These are phyloP conservation scores for Boulengeromyrus knoepffleri DNA, from an alignment of 2,113 vertebrate genomes.

Conservation along the genomic window DNA sequence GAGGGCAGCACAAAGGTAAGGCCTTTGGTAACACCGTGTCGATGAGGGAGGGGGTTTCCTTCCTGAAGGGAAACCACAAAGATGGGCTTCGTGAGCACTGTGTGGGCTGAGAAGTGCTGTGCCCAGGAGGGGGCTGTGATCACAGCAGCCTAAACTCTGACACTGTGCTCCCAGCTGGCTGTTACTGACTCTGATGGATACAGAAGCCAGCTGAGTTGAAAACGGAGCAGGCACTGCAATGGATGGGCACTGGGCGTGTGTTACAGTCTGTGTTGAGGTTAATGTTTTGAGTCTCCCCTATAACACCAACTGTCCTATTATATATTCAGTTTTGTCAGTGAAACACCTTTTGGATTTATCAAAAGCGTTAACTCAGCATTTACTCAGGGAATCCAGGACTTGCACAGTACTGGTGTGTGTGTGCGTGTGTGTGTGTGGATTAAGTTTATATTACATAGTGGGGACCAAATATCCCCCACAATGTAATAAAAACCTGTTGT, in stretches of 20 bases:
- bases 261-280: background rate
- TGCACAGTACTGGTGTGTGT: background rate
- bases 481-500: background rate
- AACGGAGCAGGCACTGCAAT: background rate
- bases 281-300: background rate
- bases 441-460: background rate
- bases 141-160: background rate
- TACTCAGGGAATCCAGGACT: background rate
- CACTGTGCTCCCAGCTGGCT: background rate
- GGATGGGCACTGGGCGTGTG: background rate
- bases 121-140: background rate
- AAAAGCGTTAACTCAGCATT: background rate
- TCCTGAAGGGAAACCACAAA: background rate
- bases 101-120: background rate
- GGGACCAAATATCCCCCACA: background rate
- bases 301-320: background rate
- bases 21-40: conserved; percentile 3
- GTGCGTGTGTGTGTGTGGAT: no score
- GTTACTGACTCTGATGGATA: background rate
- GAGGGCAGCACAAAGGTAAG: conserved; percentile 1
- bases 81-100: background rate
- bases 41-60: background rate
- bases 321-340: background rate
- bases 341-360: background rate
- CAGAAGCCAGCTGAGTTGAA: background rate